Base-by-base conservation (phyloP, 1,140 invertebrate genomes). In the Ladona fulva region DNA sequence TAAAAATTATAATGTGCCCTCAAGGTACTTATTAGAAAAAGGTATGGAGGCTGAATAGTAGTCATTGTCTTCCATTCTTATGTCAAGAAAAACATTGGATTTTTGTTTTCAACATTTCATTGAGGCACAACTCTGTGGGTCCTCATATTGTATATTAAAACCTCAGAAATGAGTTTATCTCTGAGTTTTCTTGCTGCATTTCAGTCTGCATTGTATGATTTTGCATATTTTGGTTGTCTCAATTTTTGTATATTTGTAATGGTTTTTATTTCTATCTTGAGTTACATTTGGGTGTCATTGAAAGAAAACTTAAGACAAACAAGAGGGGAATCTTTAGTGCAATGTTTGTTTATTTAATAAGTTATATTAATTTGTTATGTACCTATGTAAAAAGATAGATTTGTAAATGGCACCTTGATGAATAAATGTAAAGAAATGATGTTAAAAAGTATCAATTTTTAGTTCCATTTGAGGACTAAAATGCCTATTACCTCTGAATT, bases 381-480 rank as follows among this genome's bases (percentile, higher is more conserved):
- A 66, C 12, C n/a, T 66, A 66, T 66, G 52, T 66, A 66, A 66
- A 66, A 66, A 66, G 52, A 66, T 19, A 66, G 52, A 22, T 66
- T 66, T 66, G 52, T 66, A 66, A 66, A 66, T 66, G 52, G 52
- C 52, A 66, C 52, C 52, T 66, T 66, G 52, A 66, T 66, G 52
- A 66, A 66, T 66, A 66, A 66, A 66, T 66, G 52, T 66, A 66
- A 66, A 37, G 29, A 37, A 37, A 37, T 37, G 29, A 37, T 37
- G 29, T 37, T 37, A 37, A 37, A 37, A 37, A 37, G 1, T 37
- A 37, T 37, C 8, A 37, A 37, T 37, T 37, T 1, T 37, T 37
- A 37, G 29, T 37, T 37, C 29, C 1, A 5, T 5, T 37, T 37
- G 1, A 37, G 29, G 8, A 37, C 1, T 37, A 5, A 37, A 8